A percentile compares a stretch with the other conserved stretches of the same genome.
Conservation (phyloP, 35 echinoderm and acorn worm species). For the Ophioderma brevispina region DNA sequence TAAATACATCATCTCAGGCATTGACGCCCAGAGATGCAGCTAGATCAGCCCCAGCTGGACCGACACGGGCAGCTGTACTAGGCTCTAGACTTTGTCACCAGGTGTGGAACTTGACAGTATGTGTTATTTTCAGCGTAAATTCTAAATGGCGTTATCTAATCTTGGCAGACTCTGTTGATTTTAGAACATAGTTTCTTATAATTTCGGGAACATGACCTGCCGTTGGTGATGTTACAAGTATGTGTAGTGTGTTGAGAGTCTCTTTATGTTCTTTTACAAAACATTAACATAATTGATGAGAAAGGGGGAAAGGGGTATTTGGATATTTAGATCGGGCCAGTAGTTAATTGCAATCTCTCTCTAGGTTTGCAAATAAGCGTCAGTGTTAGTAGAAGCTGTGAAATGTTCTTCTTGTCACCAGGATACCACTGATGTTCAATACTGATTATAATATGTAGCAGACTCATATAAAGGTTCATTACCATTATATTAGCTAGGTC, state of each 20-base stretch:
- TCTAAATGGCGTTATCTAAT: background rate
- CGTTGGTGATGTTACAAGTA: background rate
- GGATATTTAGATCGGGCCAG: background rate
- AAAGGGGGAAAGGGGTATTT: background rate
- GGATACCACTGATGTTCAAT: background rate
- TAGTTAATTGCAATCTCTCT: background rate
- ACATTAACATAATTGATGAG: background rate
- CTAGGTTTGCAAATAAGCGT: background rate
- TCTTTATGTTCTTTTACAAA: background rate
- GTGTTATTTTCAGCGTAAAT: background rate
- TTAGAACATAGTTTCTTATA: background rate
- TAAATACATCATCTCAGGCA: slow-evolving; percentile 11
- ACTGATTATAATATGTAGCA: background rate
- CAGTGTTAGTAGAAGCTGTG: background rate
- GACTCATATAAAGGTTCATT: background rate
- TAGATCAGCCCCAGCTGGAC: slow-evolving; percentile 18
- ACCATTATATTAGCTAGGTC: background rate
- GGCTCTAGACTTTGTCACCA: background rate
- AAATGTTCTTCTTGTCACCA: background rate
- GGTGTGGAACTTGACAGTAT: background rate
- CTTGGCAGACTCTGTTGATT: slow-evolving; percentile 19
- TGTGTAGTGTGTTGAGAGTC: background rate
- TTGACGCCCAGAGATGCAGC: background rate
- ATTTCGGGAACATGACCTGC: background rate
- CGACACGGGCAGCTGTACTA: slow-evolving; percentile 28